These are phyloP conservation scores for Oscheius sp. DNA, from an alignment of 2,888 invertebrate genomes.

Conservation along the genomic window DNA sequence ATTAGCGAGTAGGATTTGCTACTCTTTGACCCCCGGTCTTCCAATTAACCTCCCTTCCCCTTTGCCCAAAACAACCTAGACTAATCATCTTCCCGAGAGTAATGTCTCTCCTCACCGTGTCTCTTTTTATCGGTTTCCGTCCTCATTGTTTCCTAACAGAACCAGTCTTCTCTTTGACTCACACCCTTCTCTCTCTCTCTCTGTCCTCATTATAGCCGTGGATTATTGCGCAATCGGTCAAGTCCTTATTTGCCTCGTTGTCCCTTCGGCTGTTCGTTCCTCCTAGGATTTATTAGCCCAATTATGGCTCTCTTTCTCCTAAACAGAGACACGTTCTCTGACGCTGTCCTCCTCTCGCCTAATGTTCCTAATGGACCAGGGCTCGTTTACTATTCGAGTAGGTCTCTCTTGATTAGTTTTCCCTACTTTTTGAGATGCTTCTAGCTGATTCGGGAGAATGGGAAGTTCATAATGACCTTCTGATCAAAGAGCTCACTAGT, in stretches of 20 bases:
- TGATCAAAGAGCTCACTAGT: no score
- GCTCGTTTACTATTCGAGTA: no score
- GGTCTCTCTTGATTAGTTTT: no score
- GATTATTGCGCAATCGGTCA: neutral
- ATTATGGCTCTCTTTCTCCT: slow-evolving; percentile 15
- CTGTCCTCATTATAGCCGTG: neutral
- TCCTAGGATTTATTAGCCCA: slow-evolving; percentile 25
- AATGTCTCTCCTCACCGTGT: slow-evolving; percentile 27
- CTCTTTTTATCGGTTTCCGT: slow-evolving; percentile 18
- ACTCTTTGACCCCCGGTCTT: neutral
- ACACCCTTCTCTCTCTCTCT: slow-evolving; percentile 1
- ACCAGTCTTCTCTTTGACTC: neutral
- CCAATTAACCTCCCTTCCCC: neutral
- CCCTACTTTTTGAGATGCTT: no score
- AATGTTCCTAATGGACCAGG: no score
- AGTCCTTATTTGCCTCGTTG: neutral
- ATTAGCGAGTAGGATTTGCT: no score
- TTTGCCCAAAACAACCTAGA: neutral
- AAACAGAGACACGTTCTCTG: slow-evolving; percentile 14
- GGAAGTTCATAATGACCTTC: no score
- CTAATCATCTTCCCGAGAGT: neutral
- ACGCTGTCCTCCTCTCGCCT: slow-evolving; percentile 12
- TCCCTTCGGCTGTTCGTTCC: neutral
- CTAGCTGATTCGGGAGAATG: no score
- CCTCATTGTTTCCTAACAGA: slow-evolving; percentile 16